Evolutionary conservation across 2,888 invertebrate genomes (phyloP).

Genomic region (Drosophila sordidula): DNA sequence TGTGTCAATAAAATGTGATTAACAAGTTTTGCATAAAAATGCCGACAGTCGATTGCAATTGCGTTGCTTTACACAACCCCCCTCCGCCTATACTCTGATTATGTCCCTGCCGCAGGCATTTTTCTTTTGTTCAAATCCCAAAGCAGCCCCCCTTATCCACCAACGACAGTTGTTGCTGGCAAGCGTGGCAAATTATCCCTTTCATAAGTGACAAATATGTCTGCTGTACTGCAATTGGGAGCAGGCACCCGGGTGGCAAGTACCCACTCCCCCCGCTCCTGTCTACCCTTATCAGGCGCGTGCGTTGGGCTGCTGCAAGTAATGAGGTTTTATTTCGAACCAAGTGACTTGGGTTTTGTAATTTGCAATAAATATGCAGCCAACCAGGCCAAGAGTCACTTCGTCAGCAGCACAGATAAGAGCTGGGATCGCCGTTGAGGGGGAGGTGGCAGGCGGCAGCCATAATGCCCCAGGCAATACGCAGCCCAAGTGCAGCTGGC

Average conservation of each 20-base stretch:
- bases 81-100: neutral
- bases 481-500: constrained; percentile 8
- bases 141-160: constrained; percentile 7
- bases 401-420: constrained; percentile 45
- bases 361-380: constrained; percentile 78
- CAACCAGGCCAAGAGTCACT: constrained; percentile 41
- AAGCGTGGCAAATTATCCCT: constrained; percentile 77
- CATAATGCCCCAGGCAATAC: constrained; percentile 30
- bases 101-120: constrained; percentile 58
- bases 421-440: neutral
- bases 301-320: constrained; percentile 68
- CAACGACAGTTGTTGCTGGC: constrained; percentile 25
- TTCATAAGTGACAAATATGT: constrained; percentile 79
- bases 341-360: constrained; percentile 60
- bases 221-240: constrained; percentile 41
- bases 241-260: constrained; percentile 11
- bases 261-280: neutral
- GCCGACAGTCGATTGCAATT: constrained; percentile 69
- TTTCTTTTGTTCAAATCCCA: constrained; percentile 49
- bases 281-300: constrained; percentile 61
- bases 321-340: constrained; percentile 71
- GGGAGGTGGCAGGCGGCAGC: constrained; percentile 14
- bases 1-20: constrained; percentile 80
- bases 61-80: constrained; percentile 29
- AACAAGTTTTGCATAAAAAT: constrained; percentile 79